A percentile compares a stretch with the other conserved stretches of the same genome.
phyloP scores from a whole-genome alignment of 2,888 invertebrate genomes.

The Noctua janthe region DNA sequence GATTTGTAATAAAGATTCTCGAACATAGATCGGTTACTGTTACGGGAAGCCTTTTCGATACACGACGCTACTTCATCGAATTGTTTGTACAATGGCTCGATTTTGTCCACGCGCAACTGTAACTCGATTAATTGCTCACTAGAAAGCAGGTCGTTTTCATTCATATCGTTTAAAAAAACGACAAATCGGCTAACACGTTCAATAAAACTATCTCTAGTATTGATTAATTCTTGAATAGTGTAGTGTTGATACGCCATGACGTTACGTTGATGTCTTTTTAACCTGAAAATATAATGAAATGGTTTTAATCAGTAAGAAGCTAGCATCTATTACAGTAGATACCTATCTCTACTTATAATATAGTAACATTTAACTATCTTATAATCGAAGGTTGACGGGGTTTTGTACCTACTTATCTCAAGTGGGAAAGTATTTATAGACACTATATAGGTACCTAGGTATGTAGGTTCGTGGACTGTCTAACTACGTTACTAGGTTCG shows the following conservation, averaged over 20 bases:
- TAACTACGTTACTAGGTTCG: too few species aligned
- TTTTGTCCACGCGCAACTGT: not conserved
- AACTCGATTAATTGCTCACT: not conserved
- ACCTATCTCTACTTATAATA: not conserved
- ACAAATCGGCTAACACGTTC: accelerated
- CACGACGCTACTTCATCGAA: not conserved
- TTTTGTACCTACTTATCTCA: too few species aligned
- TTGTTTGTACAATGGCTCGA: not conserved
- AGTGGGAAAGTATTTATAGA: too few species aligned
- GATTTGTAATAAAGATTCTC: not conserved
- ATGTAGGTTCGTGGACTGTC: too few species aligned
- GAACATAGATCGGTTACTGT: accelerated
- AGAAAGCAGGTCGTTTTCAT: too few species aligned
- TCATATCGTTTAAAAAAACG: not conserved
- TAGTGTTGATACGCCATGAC: not conserved
- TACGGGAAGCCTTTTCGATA: accelerated
- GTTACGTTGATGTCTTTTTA: not conserved
- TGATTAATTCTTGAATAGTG: accelerated
- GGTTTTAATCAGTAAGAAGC: not conserved
- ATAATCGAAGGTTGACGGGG: too few species aligned
- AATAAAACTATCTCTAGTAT: accelerated
- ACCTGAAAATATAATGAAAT: not conserved
- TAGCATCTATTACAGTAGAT: not conserved
- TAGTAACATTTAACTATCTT: too few species aligned
- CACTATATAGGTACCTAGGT: too few species aligned